A percentile compares a stretch with the other conserved stretches of the same genome.
Conservation (phyloP, 2,888 invertebrate species). For the Drosophila diplacantha region DNA sequence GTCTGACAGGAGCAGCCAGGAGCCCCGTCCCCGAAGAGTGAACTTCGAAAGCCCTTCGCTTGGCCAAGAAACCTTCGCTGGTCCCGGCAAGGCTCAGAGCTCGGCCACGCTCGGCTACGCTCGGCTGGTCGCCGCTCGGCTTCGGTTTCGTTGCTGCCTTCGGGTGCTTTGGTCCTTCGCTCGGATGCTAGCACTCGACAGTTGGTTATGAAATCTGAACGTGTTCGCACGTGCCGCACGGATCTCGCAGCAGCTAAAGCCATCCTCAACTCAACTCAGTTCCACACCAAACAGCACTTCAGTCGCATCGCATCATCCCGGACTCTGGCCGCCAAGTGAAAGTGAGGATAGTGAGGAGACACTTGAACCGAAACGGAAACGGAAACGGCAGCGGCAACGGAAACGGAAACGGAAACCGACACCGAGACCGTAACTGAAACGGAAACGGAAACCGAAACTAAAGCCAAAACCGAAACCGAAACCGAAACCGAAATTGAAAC, state of each 20-base stretch:
- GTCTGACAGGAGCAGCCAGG: constrained; percentile 21
- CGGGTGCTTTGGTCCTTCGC: constrained; percentile 13
- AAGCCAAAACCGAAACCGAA: neutral
- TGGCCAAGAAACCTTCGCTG: constrained; percentile 12
- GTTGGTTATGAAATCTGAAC: constrained; percentile 76
- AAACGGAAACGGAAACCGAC: neutral
- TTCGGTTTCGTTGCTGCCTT: neutral
- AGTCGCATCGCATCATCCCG: constrained; percentile 19
- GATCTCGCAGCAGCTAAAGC: constrained; percentile 60
- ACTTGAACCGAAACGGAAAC: constrained; percentile 4
- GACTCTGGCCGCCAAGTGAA: constrained; percentile 16
- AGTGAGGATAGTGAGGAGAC: constrained; percentile 12
- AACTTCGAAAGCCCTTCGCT: constrained; percentile 30
- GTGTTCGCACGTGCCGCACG: constrained; percentile 74
- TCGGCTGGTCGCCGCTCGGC: neutral
- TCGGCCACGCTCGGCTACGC: neutral
- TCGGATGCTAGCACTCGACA: constrained; percentile 60
- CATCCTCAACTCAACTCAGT: constrained; percentile 59
- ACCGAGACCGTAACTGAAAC: neutral
- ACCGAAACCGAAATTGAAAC: neutral
- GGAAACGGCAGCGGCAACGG: neutral
- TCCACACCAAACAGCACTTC: constrained; percentile 32
- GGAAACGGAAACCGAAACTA: neutral
- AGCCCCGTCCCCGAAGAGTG: constrained; percentile 3
- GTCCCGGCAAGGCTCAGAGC: neutral